A percentile compares a stretch with the other conserved stretches of the same genome.
These are phyloP conservation scores for Agrotis puta DNA, from an alignment of 2,888 invertebrate genomes.

Conservation along the genomic window DNA sequence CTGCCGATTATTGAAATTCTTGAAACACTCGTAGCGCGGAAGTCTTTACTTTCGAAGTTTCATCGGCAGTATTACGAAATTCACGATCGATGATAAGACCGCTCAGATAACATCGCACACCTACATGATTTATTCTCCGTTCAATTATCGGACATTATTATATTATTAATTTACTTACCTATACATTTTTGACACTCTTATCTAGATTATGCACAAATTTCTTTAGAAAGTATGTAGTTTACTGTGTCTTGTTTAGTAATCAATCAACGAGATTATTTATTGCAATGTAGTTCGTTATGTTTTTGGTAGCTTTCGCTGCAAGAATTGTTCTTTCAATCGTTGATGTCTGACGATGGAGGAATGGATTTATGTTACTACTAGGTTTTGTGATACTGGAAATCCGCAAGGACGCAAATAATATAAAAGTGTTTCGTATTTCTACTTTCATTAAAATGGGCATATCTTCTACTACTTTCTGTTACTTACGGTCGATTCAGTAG, in stretches of 20 bases:
- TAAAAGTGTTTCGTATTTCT: no score
- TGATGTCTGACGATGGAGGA: background rate
- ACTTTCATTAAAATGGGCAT: no score
- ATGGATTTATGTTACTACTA: background rate
- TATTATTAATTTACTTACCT: constrained; percentile 58
- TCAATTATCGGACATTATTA: constrained; percentile 57
- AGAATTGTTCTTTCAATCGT: background rate
- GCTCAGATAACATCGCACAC: constrained; percentile 71
- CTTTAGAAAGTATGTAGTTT: constrained; percentile 49
- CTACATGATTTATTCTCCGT: constrained; percentile 61
- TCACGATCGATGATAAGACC: constrained; percentile 71
- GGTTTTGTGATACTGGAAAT: background rate
- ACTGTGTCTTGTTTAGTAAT: constrained; percentile 29
- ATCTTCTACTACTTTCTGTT: no score
- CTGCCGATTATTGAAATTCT: constrained; percentile 1
- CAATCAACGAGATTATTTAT: constrained; percentile 31
- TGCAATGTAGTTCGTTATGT: background rate
- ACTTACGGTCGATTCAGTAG: no score
- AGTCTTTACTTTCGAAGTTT: constrained; percentile 68
- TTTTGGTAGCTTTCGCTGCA: constrained; percentile 15
- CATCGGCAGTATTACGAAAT: constrained; percentile 67
- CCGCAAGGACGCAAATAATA: no score
- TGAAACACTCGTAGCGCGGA: constrained; percentile 15
- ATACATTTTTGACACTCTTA: constrained; percentile 63
- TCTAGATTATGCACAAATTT: constrained; percentile 59